Conservation (phyloP, 35 echinoderm and acorn worm genomes). For the Ptychodera flava region DNA sequence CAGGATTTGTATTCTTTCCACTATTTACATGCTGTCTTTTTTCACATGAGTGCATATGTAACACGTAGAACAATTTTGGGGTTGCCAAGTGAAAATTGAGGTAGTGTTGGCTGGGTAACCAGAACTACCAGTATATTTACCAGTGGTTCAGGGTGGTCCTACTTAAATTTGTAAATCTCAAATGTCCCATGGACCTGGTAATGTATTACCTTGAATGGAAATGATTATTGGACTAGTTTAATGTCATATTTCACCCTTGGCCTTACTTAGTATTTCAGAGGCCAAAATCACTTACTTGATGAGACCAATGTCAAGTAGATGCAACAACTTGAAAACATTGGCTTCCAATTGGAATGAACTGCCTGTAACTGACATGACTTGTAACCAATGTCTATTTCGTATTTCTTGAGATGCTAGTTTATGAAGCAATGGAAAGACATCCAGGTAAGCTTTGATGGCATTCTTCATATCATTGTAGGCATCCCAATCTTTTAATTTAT, state of each 20-base stretch:
- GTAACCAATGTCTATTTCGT: constrained; percentile 96
- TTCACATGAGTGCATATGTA: too few relatives aligned
- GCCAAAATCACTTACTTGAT: constrained; percentile 97
- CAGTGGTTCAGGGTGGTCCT: too few relatives aligned
- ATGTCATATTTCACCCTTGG: too few relatives aligned
- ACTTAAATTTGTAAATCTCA: too few relatives aligned
- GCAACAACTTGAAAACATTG: constrained; percentile 92
- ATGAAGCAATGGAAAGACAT: constrained; percentile 98
- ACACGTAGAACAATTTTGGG: background rate
- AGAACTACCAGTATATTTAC: too few relatives aligned
- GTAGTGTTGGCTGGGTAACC: too few relatives aligned
- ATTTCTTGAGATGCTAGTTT: constrained; percentile 99
- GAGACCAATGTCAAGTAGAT: constrained; percentile 89
- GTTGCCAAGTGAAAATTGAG: background rate
- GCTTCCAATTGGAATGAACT: constrained; percentile 98
- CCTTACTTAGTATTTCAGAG: too few relatives aligned
- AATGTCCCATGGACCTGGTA: too few relatives aligned
- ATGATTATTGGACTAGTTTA: too few relatives aligned
- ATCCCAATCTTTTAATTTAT: constrained; percentile 98
- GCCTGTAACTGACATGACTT: constrained; percentile 97
- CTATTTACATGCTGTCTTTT: too few relatives aligned
- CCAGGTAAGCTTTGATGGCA: constrained; percentile 93
- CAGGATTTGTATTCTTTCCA: too few relatives aligned
- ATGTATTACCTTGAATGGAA: too few relatives aligned
- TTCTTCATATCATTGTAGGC: constrained; percentile 99